A percentile compares a stretch with the other conserved stretches of the same genome.
Evolutionary conservation across 2,113 vertebrate genomes (phyloP).

Genomic region (Lagopus leucura): DNA sequence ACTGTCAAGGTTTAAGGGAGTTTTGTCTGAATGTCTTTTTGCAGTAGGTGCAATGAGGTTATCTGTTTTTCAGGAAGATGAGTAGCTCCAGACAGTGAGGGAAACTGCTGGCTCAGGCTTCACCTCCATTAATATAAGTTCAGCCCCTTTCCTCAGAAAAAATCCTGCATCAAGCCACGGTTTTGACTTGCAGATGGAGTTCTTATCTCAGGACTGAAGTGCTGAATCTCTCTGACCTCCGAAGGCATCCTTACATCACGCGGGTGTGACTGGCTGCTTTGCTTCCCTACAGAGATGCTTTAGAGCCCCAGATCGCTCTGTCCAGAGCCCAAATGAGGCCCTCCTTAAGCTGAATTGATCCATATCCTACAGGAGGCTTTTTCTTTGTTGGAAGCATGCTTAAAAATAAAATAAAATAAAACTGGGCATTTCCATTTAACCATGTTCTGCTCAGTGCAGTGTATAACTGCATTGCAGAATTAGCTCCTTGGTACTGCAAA

Average conservation of each 20-base stretch:
- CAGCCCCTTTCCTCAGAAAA: neutral
- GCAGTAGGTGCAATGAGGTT: neutral
- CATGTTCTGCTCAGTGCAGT: neutral
- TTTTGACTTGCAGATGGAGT: neutral
- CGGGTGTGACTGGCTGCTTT: neutral
- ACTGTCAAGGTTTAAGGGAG: neutral
- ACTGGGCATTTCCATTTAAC: neutral
- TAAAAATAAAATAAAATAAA: neutral
- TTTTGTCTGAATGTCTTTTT: neutral
- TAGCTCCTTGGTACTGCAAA: neutral
- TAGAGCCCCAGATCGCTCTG: neutral
- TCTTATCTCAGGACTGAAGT: neutral
- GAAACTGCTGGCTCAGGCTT: neutral
- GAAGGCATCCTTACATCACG: neutral
- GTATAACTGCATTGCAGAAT: neutral
- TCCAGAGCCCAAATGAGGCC: neutral
- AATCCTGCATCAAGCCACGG: neutral
- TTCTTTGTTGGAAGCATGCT: neutral
- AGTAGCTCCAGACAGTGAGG: neutral
- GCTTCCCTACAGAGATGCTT: neutral
- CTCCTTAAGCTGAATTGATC: neutral
- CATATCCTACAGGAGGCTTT: neutral
- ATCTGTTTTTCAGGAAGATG: neutral
- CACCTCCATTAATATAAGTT: neutral
- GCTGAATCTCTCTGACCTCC: neutral